Conservation (phyloP, 2,113 vertebrate genomes). For the Phalacrocorax aristotelis region DNA sequence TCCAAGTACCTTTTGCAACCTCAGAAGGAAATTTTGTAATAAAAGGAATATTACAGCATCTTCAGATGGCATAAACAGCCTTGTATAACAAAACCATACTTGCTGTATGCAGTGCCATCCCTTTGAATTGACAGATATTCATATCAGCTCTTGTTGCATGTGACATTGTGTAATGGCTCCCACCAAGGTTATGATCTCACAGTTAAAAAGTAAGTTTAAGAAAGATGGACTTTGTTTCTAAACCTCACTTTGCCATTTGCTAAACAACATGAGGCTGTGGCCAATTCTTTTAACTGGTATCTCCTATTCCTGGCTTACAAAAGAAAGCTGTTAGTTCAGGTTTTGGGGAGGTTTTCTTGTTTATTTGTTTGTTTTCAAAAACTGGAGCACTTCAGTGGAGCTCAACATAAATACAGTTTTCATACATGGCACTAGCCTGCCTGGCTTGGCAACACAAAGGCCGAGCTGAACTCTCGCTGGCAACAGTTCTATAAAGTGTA, state of each 20-base stretch:
- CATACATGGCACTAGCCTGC: neutral
- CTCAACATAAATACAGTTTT: neutral
- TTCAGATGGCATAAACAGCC: accelerated
- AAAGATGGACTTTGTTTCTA: neutral
- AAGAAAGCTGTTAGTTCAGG: neutral
- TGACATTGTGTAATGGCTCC: neutral
- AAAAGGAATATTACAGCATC: neutral
- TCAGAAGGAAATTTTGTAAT: neutral
- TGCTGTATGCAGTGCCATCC: neutral
- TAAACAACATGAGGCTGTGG: neutral
- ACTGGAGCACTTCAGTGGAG: neutral
- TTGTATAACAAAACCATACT: neutral
- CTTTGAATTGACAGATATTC: neutral
- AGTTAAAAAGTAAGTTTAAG: neutral
- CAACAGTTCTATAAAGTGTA: neutral
- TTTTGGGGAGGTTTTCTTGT: neutral
- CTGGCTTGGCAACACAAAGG: neutral
- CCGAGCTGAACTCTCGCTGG: neutral
- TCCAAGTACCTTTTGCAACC: too few species aligned
- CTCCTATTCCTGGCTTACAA: neutral
- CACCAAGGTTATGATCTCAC: neutral
- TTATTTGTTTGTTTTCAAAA: neutral
- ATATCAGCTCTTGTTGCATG: neutral
- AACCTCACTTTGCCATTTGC: neutral
- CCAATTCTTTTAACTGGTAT: neutral